phyloP scores from a whole-genome alignment of 1,140 invertebrate species.

The Drosophila ogumai region DNA sequence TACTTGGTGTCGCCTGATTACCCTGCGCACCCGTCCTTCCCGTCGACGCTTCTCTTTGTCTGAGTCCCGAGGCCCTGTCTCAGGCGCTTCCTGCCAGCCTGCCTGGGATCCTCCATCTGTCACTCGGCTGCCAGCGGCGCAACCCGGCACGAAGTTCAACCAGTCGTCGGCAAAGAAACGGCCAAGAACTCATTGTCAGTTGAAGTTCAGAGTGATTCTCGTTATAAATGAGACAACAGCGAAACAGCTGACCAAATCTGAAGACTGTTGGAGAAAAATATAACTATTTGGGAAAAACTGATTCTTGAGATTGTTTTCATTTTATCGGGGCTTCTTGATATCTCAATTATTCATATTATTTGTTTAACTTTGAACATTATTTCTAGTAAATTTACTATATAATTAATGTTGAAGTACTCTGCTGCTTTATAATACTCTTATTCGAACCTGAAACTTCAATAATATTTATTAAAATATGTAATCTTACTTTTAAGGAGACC shows the following conservation, averaged over 20 bases:
- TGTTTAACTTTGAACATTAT: background rate
- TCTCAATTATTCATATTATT: background rate
- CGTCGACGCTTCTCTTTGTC: conserved; percentile 8
- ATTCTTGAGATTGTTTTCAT: background rate
- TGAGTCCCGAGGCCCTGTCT: conserved; percentile 23
- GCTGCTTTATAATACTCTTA: too few species aligned
- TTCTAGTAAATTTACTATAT: background rate
- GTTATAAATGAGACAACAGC: conserved; percentile 41
- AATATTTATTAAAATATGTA: too few species aligned
- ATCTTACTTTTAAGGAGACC: background rate
- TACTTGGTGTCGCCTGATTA: conserved; percentile 43
- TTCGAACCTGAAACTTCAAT: too few species aligned
- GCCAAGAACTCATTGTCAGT: conserved; percentile 65
- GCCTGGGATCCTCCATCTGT: conserved; percentile 71
- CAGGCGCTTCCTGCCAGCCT: conserved; percentile 59
- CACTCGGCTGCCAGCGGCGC: conserved; percentile 67
- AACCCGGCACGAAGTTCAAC: conserved; percentile 54
- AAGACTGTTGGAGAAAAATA: background rate
- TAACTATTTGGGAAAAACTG: background rate
- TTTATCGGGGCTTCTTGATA: background rate
- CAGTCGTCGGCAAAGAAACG: conserved; percentile 45
- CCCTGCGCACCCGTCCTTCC: conserved; percentile 40
- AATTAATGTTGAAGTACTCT: too few species aligned
- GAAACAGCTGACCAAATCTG: conserved; percentile 16
- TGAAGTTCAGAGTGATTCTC: conserved; percentile 48